Evolutionary conservation across 2,113 vertebrate species (phyloP), one percentile per base, ranked within the genome.

Genomic region (Bubalus kerabau): DNA sequence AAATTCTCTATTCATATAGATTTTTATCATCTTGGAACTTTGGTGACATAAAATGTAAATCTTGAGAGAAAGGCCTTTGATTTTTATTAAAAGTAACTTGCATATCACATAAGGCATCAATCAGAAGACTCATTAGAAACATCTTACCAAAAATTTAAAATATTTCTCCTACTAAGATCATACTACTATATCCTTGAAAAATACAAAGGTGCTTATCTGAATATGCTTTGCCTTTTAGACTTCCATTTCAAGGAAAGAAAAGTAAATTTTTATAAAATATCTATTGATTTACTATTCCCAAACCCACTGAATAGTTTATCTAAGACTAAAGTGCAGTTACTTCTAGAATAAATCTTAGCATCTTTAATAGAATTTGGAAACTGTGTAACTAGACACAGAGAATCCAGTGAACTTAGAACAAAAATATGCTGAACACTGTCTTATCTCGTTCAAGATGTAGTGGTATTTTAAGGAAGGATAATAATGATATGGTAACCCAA

Each of bases 201-300:
- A 97, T 46, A 40, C n/a, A 78, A 19, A 87, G 57, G 2, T 0
- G 81, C 86, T 96, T 98, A 78, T 94, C 89, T 74, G 36, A 94
- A 28, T 97, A 84, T 36, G 92, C 94, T 87, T 95, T 98, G 28
- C 84, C 95, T 91, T 95, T 97, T 48, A 82, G 50, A 92, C 57
- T 21, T 0, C 71, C 60, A 96, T 97, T 74, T 97, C 74, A 97
- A 97, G 85, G 88, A 94, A 2, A 9, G 91, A 57, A 95, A 97
- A 98, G 80, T 97, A 78, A 96, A 85, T 97, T 94, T 94, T 95
- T 43, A 97, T 96, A 97, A 89, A 94, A 62, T 96, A 84, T 87
- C 43, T 93, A 89, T 98, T 98, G 91, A 97, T 97, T 93, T 95
- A 91, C 71, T 98, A 59, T 96, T 97, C 46, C 2, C 10, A 94